Evolutionary conservation across 2,113 vertebrate genomes (phyloP), one percentile per base, ranked within the genome.

Genomic region (Microcebus griseorufus): DNA sequence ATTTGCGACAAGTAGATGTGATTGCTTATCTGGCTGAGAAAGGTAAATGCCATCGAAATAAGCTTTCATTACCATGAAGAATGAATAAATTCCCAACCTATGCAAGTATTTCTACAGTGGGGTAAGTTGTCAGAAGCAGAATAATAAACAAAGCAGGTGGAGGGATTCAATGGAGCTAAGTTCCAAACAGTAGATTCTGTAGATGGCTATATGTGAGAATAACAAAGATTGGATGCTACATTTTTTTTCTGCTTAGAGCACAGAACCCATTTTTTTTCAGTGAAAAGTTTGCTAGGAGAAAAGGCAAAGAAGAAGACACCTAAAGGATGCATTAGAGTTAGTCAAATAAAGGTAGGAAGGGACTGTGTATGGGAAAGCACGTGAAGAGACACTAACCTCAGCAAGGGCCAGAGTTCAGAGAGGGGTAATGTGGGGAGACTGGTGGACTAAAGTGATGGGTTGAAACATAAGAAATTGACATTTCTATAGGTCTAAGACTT

Each of bases 21-120:
- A 84, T 90, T 91, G 65, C 78, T 91, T 92, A 91, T 95, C 55
- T 92, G 39, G 27, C 48, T 55, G 55, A 88, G 22, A 73, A 75
- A 69, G 22, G 45, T 65, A 75, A 93, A 92, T 82, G 48, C 3
- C 39, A 82, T 82, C 13, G 65, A 96, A 89, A 53, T 79, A 88
- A 73, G 17, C 58, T 89, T 95, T 92, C 85, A 86, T 92, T 83
- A 93, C 29, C 25, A 62, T 5, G 8, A 85, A 88, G n/a, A 81
- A 81, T 91, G 32, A 82, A 79, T 64, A 96, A 29, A 67, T 73
- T 4, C 14, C 12, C 32, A 65, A 29, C 4, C 8, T 91, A 29
- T 37, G 9, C 20, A 88, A 37, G 11, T 62, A 55, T 64, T 82
- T 91, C 20, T 51, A 53, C 11, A 37, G 17, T 88, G 76, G 10